Evolutionary conservation across 2,797 vertebrate genomes (phyloP), one percentile per base, ranked within the genome.

Genomic region (Enteromius paludinosus): DNA sequence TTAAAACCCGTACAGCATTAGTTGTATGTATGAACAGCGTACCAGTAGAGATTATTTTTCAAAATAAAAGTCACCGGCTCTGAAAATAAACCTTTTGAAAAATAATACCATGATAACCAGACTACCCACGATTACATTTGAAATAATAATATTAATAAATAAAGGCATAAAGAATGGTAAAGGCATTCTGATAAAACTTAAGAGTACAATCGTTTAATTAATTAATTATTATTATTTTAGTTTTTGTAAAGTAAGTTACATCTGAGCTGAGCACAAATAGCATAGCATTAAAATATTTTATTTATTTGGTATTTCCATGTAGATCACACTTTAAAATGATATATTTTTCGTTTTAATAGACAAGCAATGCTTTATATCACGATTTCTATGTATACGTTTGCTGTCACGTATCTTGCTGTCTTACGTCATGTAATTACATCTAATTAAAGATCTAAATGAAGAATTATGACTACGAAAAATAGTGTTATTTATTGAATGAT

Each of bases 31-130:
- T 20, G 18, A 45, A 43, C 9, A 62, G 9, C 23, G 25, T 15
- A 20, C 28, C 7, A 5, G 10, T 14, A 28, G 5, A 20, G n/a
- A 0, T 33, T 1, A 17, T 49, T 62, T 81, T 82, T 75, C 71
- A 82, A 82, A 82, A 75, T 82, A 82, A 82, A 82, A 82, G 80
- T n/a, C 35, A 49, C 25, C 14, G 20, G 54, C 18, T 49, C 71
- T 20, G 23, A 20, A 71, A 71, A 23, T 17, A 61, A 45, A 41
- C 33, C 2, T 0, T 30, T 35, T 23, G 15, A 2, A 30, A 38
- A 62, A 33, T 12, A 2, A 23, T 23, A 10, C 12, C 2, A 18
- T 3, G 12, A 25, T 70, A 69, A 70, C 3, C 33, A 74, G 35
- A 43, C 38, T 41, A 41, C 14, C 70, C 30, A 15, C 6, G 0